Evolutionary conservation across 2,797 vertebrate species (phyloP).

Genomic region (Darevskia mixta): DNA sequence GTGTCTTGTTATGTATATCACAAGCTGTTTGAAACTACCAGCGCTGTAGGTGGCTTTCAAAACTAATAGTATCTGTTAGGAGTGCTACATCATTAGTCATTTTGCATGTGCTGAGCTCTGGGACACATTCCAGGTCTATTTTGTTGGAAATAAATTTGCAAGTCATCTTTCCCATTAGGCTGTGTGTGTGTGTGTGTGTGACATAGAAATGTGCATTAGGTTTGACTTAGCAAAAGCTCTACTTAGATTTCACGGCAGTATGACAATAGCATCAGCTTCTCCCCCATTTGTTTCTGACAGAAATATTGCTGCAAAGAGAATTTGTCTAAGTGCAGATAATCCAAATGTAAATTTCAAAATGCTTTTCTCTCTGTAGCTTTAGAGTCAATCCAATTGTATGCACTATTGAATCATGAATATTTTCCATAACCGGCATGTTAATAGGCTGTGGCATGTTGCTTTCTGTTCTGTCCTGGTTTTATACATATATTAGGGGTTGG

Average conservation of each 20-base stretch:
- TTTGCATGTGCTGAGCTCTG: not conserved
- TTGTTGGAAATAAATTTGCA: not conserved
- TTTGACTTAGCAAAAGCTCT: not conserved
- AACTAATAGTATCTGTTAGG: rapidly evolving
- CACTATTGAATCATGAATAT: not conserved
- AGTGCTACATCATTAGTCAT: not conserved
- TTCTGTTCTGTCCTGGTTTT: not conserved
- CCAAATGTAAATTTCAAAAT: not conserved
- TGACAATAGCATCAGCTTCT: not conserved
- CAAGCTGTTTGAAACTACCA: not conserved
- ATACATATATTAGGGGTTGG: not conserved
- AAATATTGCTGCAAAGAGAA: not conserved
- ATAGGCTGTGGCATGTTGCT: not conserved
- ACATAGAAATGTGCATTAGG: rapidly evolving
- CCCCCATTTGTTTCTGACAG: not conserved
- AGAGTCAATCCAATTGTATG: not conserved
- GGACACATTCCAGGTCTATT: not conserved
- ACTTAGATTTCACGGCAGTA: not conserved
- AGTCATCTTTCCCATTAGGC: not conserved
- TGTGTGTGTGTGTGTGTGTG: no score
- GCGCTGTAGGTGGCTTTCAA: constrained; percentile 22
- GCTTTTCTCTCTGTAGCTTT: not conserved
- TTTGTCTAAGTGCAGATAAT: not conserved
- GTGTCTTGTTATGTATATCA: not conserved
- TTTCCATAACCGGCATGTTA: not conserved